Conservation (phyloP, 2,888 invertebrate genomes). For the Dilophus febrilis region DNA sequence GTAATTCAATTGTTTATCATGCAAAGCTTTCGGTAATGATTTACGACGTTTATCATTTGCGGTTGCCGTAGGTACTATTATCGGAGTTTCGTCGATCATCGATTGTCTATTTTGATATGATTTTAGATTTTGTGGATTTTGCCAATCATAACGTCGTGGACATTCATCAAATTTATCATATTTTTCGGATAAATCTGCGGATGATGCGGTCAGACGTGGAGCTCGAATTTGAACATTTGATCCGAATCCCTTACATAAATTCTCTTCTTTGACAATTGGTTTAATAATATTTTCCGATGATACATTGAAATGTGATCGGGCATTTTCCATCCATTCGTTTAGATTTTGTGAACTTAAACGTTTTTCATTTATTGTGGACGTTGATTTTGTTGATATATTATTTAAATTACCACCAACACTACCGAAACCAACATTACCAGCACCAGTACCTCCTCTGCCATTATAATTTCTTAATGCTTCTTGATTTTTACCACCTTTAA, state of each 20-base stretch:
- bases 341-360: constrained; percentile 25
- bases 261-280: constrained; percentile 23
- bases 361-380: constrained; percentile 11
- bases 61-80: constrained; percentile 21
- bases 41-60: constrained; percentile 28
- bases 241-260: constrained; percentile 2
- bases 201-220: constrained; percentile 23
- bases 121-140: constrained; percentile 12
- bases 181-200: constrained; percentile 5
- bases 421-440: no score
- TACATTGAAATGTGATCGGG: constrained; percentile 24
- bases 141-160: constrained; percentile 4
- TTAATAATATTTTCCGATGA: constrained; percentile 27
- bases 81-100: constrained; percentile 26
- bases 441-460: no score
- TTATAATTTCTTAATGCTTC: no score
- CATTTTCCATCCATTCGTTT: constrained; percentile 34
- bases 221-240: constrained; percentile 23
- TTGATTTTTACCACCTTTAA: no score
- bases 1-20: constrained; percentile 45
- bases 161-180: not conserved
- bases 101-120: constrained; percentile 24
- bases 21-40: constrained; percentile 47
- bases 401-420: no score
- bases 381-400: no score